These are phyloP conservation scores for Pterocles orientalis DNA, from an alignment of 2,113 vertebrate genomes.

Conservation along the genomic window DNA sequence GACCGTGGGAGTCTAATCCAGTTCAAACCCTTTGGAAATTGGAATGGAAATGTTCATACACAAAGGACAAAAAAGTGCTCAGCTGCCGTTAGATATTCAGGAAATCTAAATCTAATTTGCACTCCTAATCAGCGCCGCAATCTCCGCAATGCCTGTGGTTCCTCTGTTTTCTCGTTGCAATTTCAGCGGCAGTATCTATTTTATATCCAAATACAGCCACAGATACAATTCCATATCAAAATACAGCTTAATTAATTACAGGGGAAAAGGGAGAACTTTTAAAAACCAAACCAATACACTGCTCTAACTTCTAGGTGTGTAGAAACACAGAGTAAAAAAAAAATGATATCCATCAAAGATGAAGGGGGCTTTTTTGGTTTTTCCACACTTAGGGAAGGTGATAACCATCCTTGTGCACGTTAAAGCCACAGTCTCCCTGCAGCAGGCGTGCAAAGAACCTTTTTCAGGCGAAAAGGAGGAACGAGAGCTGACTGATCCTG, in stretches of 20 bases:
- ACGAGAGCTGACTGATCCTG: background rate
- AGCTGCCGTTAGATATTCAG: conserved; percentile 55
- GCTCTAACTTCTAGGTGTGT: background rate
- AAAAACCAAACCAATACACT: background rate
- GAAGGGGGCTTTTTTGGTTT: background rate
- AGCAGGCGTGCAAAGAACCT: background rate
- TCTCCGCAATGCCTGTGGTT: conserved; percentile 24
- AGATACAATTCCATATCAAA: background rate
- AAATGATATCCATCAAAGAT: background rate
- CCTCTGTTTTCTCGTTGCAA: background rate
- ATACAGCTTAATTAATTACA: background rate
- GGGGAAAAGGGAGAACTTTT: background rate
- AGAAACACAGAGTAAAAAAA: rapidly evolving
- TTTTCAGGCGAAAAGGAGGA: background rate
- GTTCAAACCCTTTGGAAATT: conserved; percentile 58
- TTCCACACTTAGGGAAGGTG: background rate
- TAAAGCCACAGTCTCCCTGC: background rate
- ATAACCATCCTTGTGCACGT: background rate
- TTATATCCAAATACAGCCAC: background rate
- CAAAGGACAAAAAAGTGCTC: conserved; percentile 49
- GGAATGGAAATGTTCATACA: conserved; percentile 67
- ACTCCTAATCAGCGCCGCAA: conserved; percentile 11
- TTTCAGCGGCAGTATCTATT: background rate
- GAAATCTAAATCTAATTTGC: conserved; percentile 66
- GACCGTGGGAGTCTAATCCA: conserved; percentile 69